Evolutionary conservation across 2,888 invertebrate genomes (phyloP).

Genomic region (Eulithis testata): DNA sequence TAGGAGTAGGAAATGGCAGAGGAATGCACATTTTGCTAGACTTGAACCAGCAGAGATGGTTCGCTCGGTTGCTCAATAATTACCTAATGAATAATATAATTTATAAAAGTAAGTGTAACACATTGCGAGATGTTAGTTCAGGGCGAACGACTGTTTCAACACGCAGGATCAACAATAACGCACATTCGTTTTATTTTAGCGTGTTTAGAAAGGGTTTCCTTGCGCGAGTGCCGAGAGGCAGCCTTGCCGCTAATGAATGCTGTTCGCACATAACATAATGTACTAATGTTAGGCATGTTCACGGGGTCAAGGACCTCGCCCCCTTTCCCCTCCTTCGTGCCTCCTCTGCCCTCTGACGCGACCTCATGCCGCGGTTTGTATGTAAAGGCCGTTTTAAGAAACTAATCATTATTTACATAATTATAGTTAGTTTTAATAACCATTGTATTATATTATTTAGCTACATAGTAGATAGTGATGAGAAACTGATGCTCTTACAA

Average conservation of each 20-base stretch:
- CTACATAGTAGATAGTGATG: not conserved
- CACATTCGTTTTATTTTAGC: not conserved
- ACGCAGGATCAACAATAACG: not conserved
- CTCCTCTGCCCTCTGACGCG: not conserved
- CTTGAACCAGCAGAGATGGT: too few relatives aligned
- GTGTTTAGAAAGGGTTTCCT: conserved; percentile 28
- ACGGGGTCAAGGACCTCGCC: conserved; percentile 1
- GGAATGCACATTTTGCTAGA: too few relatives aligned
- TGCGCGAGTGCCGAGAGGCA: not conserved
- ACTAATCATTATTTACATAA: not conserved
- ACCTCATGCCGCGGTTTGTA: conserved; percentile 11
- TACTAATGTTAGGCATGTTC: conserved; percentile 2
- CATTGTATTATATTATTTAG: not conserved
- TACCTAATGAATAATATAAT: too few relatives aligned
- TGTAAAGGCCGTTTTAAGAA: conserved; percentile 18
- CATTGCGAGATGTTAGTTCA: not conserved
- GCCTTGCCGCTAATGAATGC: conserved; percentile 19
- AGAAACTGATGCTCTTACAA: too few relatives aligned
- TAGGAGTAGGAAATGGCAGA: too few relatives aligned
- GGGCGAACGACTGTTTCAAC: not conserved
- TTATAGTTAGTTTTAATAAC: not conserved
- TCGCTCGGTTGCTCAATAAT: too few relatives aligned
- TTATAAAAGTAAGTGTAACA: too few relatives aligned
- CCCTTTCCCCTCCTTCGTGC: too few relatives aligned
- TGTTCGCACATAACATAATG: conserved; percentile 9